These are phyloP conservation scores for Daphoenositta chrysoptera DNA, from an alignment of 2,113 vertebrate species.

Conservation along the genomic window DNA sequence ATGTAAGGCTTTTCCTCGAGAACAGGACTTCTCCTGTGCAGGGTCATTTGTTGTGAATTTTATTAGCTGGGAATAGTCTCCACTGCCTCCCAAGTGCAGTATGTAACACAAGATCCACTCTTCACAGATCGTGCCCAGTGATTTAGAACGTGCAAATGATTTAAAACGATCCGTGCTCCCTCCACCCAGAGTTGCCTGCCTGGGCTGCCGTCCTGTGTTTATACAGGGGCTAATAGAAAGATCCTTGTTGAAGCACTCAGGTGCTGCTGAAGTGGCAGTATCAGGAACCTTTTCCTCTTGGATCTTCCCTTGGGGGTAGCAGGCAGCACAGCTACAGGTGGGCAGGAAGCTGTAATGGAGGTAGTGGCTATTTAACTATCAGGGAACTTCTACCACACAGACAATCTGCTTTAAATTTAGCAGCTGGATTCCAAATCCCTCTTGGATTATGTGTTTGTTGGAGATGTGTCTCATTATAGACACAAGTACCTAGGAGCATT, in stretches of 20 bases:
- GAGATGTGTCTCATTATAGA: neutral
- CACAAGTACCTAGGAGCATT: neutral
- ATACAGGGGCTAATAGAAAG: neutral
- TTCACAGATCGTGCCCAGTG: neutral
- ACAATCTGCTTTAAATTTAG: neutral
- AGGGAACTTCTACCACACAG: neutral
- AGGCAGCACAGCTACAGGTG: neutral
- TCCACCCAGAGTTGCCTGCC: neutral
- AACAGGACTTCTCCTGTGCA: constrained; percentile 3
- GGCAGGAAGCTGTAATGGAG: neutral
- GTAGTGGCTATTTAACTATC: neutral
- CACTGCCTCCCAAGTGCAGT: neutral
- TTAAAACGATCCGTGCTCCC: neutral
- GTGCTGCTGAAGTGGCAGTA: accelerated
- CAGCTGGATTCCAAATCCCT: neutral
- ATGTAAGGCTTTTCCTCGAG: neutral
- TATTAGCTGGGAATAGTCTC: neutral
- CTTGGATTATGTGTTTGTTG: neutral
- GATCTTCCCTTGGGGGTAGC: neutral
- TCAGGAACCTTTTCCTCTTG: neutral
- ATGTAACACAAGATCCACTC: constrained; percentile 24
- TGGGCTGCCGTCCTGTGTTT: neutral
- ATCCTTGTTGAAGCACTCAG: neutral
- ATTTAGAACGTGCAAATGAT: neutral
- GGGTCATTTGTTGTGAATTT: neutral